phyloP scores from a whole-genome alignment of 2,113 vertebrate species.

The Spizaetus ornatus region DNA sequence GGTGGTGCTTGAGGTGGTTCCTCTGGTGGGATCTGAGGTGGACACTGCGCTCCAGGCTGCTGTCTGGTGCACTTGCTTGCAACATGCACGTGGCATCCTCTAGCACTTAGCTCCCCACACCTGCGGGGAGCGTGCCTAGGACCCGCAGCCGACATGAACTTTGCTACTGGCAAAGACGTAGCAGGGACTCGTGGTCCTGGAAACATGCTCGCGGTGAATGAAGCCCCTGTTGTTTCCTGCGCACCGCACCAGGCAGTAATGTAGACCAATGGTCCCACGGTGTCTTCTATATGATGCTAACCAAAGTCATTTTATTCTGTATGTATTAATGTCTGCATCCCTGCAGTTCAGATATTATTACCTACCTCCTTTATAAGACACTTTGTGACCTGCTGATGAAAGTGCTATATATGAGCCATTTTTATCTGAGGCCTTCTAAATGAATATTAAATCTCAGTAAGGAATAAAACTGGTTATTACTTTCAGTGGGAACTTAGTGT shows the following conservation, averaged over 20 bases:
- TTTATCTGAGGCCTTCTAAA: neutral
- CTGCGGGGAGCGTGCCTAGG: rapidly evolving
- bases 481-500: neutral
- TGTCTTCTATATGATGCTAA: neutral
- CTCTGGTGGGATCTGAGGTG: neutral
- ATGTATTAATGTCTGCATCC: neutral
- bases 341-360: neutral
- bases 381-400: neutral
- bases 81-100: rapidly evolving
- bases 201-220: neutral
- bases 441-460: neutral
- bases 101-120: neutral
- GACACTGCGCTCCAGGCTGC: neutral
- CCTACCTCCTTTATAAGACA: neutral
- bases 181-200: neutral
- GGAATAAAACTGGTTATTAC: neutral
- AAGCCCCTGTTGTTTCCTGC: neutral
- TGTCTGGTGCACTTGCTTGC: neutral
- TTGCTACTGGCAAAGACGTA: neutral
- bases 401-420: neutral
- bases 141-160: neutral
- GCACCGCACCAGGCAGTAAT: neutral
- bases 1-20: neutral
- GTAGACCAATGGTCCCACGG: neutral
- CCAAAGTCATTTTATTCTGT: neutral